phyloP scores from a whole-genome alignment of 1,140 invertebrate genomes.

The Drosophila ohnishii region DNA sequence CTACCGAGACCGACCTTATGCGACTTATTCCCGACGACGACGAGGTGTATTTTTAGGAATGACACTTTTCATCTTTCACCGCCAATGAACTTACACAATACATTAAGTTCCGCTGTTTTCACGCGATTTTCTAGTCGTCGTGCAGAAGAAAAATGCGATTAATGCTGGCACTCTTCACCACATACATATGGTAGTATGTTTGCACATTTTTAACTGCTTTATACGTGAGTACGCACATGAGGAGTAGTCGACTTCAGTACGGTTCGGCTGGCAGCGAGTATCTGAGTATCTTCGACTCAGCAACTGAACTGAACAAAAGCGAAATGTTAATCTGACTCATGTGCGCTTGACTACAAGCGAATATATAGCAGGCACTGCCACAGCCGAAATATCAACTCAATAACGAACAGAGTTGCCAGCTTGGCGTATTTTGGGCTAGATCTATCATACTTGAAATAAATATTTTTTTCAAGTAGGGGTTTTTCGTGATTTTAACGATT shows the following conservation, averaged over 20 bases:
- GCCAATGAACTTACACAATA: conserved; percentile 46
- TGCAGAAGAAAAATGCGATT: conserved; percentile 41
- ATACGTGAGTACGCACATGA: conserved; percentile 42
- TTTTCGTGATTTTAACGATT: background rate
- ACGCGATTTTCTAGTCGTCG: conserved; percentile 46
- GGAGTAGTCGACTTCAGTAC: conserved; percentile 28
- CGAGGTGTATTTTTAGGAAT: conserved; percentile 41
- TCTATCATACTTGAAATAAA: background rate
- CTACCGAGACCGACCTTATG: conserved; percentile 19
- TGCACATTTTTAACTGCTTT: conserved; percentile 47
- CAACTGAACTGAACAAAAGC: conserved; percentile 43
- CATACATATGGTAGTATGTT: conserved; percentile 36
- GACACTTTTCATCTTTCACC: conserved; percentile 46
- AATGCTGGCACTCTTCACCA: conserved; percentile 44
- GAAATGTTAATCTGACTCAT: conserved; percentile 48
- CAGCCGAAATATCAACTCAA: conserved; percentile 31
- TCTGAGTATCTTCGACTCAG: conserved; percentile 23
- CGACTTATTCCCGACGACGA: conserved; percentile 27
- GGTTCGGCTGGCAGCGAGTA: conserved; percentile 32
- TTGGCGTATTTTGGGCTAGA: background rate
- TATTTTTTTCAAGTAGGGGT: background rate
- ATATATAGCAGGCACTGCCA: conserved; percentile 10
- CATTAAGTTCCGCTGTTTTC: conserved; percentile 27
- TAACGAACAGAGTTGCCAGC: conserved; percentile 3
- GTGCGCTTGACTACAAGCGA: conserved; percentile 23